A percentile compares a stretch with the other conserved stretches of the same genome.
Conservation (phyloP, 2,797 vertebrate genomes). For the Acanthopagrus latus region DNA sequence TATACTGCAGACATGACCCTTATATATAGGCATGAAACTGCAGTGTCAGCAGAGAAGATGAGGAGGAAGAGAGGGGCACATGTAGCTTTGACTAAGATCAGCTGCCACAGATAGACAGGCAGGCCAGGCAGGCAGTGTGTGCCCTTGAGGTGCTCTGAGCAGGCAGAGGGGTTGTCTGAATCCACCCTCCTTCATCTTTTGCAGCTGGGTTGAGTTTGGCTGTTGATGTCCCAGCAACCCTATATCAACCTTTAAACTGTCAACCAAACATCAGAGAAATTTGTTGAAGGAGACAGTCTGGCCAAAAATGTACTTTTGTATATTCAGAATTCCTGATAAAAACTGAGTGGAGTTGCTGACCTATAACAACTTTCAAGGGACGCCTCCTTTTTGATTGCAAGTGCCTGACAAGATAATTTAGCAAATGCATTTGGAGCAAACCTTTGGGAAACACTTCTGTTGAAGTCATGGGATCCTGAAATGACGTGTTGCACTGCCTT, state of each 20-base stretch:
- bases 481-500: conserved; percentile 30
- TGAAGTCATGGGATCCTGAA: conserved; percentile 37
- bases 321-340: conserved; percentile 38
- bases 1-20: conserved; percentile 37
- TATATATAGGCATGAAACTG: conserved; percentile 57
- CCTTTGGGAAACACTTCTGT: conserved; percentile 22
- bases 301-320: conserved; percentile 54
- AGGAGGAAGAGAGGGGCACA: conserved; percentile 57
- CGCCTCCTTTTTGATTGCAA: conserved; percentile 33
- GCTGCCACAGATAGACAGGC: conserved; percentile 71
- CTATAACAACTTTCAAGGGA: conserved; percentile 38
- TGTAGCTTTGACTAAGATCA: conserved; percentile 67
- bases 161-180: conserved; percentile 62
- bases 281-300: conserved; percentile 50
- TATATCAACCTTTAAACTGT: conserved; percentile 58
- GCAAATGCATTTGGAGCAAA: conserved; percentile 29
- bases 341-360: conserved; percentile 36
- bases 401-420: conserved; percentile 40
- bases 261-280: conserved; percentile 69
- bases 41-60: conserved; percentile 69
- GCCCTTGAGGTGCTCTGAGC: conserved; percentile 71
- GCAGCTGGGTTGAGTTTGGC: conserved; percentile 64
- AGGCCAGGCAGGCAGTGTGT: conserved; percentile 51
- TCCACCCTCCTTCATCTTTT: conserved; percentile 72
- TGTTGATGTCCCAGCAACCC: conserved; percentile 66